Evolutionary conservation across 2,888 invertebrate genomes (phyloP), one percentile per base, ranked within the genome.

Genomic region (Neuroscelio doddi): DNA sequence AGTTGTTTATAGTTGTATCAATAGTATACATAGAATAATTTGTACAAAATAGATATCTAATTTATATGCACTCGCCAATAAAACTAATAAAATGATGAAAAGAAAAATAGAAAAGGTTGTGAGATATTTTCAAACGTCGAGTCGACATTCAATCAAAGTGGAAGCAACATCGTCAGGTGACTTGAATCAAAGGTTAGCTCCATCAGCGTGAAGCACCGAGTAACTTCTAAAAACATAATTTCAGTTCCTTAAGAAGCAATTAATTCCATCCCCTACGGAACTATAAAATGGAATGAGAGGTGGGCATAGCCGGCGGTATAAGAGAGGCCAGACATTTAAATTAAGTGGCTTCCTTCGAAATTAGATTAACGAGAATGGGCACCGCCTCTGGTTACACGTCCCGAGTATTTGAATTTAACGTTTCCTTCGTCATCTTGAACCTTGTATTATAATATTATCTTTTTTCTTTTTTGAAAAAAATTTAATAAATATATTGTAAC

Each of bases 161-260:
- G 29, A 17, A 15, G 68, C 47, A 30, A 41, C 62, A 61, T 64
- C 58, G 53, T 55, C 41, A 38, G 51, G 41, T 30, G 51, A 62
- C 53, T 61, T 44, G 42, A 61, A 58, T 57, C 57, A 44, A 53
- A 64, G 53, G 34, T 46, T 45, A 64, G 57, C 50, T 52, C 34
- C 36, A 32, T 39, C 21, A 24, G 52, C 41, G 55, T 59, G 30
- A 58, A 64, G 63, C 57, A 66, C 30, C 50, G 55, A 59, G 69
- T 69, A 69, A 72, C 72, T 77, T 70, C 57, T 72, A 73, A 74
- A 79, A 79, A 80, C 79, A 78, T 81, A 77, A 82, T 82, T 81
- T 74, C 69, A 72, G 72, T 80, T 80, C 72, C 76, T 80, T 78
- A 79, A 79, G 80, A 77, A 79, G 80, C 79, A 81, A 82, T 81